phyloP scores from a whole-genome alignment of 2,113 vertebrate species.

The Pachyramphus minor region DNA sequence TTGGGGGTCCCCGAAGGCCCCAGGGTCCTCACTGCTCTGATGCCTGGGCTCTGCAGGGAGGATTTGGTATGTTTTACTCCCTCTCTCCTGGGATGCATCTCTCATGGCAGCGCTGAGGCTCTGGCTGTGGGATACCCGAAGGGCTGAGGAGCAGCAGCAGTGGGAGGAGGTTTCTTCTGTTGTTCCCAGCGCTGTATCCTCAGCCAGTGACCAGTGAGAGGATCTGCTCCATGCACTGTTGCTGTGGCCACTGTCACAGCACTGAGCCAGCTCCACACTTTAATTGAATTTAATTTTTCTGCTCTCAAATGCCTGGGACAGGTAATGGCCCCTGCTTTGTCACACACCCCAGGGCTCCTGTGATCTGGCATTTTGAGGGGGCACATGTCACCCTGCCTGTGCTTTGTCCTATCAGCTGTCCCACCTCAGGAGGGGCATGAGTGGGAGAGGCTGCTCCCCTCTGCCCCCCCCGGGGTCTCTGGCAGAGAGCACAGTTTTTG shows the following conservation, averaged over 20 bases:
- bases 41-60: not conserved
- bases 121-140: fast-evolving
- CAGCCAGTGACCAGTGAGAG: fast-evolving
- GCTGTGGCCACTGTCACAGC: fast-evolving
- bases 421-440: not conserved
- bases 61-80: not conserved
- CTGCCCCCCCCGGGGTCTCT: fast-evolving
- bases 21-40: not conserved
- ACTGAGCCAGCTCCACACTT: fast-evolving
- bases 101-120: not conserved
- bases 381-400: fast-evolving
- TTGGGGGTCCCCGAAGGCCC: not conserved
- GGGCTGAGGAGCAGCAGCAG: not conserved
- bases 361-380: not conserved
- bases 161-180: no score
- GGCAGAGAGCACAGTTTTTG: not conserved
- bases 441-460: not conserved
- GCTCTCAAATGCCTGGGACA: not conserved
- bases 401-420: not conserved
- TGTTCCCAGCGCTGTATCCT: not conserved
- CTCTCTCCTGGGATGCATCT: not conserved
- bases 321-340: no score
- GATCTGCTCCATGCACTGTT: not conserved
- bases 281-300: not conserved
- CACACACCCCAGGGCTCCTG: fast-evolving